Conservation (phyloP, 2,888 invertebrate species). For the Trachelus tabidus region DNA sequence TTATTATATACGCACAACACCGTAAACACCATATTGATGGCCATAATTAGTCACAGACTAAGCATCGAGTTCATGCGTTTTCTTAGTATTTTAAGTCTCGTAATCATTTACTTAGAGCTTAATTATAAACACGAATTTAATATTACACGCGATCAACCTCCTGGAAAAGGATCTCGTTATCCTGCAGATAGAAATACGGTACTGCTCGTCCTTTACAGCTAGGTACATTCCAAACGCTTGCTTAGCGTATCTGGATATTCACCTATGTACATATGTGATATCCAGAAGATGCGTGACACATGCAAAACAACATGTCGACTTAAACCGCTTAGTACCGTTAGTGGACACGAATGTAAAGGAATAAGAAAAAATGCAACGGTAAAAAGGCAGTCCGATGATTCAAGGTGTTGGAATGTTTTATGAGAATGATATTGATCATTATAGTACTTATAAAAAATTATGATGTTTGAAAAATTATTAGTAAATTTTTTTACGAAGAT, state of each 20-base stretch:
- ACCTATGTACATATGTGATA: background rate
- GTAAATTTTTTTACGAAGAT: background rate
- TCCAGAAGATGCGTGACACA: conserved; percentile 15
- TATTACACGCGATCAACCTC: conserved; percentile 26
- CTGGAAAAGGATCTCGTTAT: conserved; percentile 25
- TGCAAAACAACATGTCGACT: conserved; percentile 32
- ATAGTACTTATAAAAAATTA: background rate
- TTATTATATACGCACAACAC: background rate
- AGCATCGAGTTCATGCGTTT: conserved; percentile 12
- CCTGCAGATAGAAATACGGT: conserved; percentile 1
- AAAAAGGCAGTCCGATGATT: conserved; percentile 29
- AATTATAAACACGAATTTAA: background rate
- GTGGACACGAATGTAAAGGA: conserved; percentile 34
- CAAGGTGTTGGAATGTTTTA: conserved; percentile 1
- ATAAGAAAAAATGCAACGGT: conserved; percentile 49
- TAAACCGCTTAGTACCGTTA: conserved; percentile 31
- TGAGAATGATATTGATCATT: background rate
- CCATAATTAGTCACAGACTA: background rate
- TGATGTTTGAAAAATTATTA: background rate
- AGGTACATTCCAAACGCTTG: background rate
- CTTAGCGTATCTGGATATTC: background rate
- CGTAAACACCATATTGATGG: background rate
- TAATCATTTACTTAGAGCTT: conserved; percentile 1
- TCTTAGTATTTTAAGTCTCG: conserved; percentile 3
- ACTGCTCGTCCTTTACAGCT: background rate